Conservation (phyloP, 53 echinoderm and acorn worm species). For the Holothuria leucospilota region DNA sequence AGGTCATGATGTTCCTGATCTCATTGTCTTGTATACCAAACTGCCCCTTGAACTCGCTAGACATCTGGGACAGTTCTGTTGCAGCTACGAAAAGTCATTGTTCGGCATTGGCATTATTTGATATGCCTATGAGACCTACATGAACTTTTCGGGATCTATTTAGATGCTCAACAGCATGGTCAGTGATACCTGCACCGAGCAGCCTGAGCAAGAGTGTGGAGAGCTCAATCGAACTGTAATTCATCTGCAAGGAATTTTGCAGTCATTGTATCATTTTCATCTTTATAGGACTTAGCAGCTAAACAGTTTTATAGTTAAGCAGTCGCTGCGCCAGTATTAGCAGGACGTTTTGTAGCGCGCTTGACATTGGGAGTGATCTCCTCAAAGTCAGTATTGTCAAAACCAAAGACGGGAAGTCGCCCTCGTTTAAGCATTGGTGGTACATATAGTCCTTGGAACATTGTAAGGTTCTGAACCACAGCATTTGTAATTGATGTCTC, state of each 20-base stretch:
- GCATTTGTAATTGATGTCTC: slow-evolving; percentile 72
- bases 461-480: slow-evolving; percentile 55
- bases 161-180: slow-evolving; percentile 55
- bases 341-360: slow-evolving; percentile 64
- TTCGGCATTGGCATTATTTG: slow-evolving; percentile 53
- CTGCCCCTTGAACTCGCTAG: slow-evolving; percentile 59
- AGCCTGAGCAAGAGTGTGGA: slow-evolving; percentile 34
- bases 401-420: slow-evolving; percentile 47
- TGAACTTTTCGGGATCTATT: slow-evolving; percentile 50
- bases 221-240: slow-evolving; percentile 40
- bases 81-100: slow-evolving; percentile 45
- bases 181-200: slow-evolving; percentile 39
- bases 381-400: slow-evolving; percentile 67
- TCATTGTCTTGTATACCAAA: not conserved
- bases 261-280: slow-evolving; percentile 46
- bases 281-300: no score
- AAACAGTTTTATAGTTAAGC: no score
- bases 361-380: slow-evolving; percentile 70
- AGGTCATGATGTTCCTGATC: slow-evolving; percentile 43
- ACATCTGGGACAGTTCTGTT: slow-evolving; percentile 57
- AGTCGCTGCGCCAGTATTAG: slow-evolving; percentile 57
- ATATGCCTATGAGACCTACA: slow-evolving; percentile 51
- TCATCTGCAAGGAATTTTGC: slow-evolving; percentile 42
- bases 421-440: slow-evolving; percentile 64
- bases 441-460: slow-evolving; percentile 54